These are phyloP conservation scores for Pocillopora meandrina DNA, from an alignment of 92 coral and sea anemone genomes.

Conservation along the genomic window DNA sequence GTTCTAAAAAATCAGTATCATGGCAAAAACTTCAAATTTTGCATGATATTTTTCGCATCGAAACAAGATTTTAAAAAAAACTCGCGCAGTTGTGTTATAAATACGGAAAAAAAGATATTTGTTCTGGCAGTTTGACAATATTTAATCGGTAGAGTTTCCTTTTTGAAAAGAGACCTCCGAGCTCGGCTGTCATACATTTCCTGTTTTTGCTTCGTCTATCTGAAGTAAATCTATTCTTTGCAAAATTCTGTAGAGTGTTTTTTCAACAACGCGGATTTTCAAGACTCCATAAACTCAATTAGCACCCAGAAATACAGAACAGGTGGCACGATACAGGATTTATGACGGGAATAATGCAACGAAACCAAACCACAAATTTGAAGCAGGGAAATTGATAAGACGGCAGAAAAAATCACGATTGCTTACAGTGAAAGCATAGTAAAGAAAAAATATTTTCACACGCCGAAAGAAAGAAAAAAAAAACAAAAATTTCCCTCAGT, in stretches of 20 bases:
- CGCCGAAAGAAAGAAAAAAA: background rate
- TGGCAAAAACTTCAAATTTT: background rate
- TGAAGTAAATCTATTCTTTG: background rate
- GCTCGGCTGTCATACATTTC: background rate
- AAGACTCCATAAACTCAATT: constrained; percentile 32
- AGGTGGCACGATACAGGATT: constrained; percentile 52
- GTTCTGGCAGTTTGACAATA: background rate
- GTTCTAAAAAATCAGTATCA: background rate
- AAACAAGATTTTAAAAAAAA: background rate
- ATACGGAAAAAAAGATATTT: background rate
- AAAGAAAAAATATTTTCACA: background rate
- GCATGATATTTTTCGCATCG: background rate
- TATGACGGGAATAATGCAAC: constrained; percentile 17
- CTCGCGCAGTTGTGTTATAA: background rate
- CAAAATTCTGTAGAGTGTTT: background rate
- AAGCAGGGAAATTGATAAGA: background rate
- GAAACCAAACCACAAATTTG: constrained; percentile 44
- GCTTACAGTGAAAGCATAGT: background rate
- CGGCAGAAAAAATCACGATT: background rate
- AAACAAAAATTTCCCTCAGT: background rate
- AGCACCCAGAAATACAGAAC: constrained; percentile 20
- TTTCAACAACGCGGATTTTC: background rate
- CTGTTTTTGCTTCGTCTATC: background rate
- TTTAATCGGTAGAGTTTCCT: background rate
- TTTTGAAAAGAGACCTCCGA: background rate